Base-by-base conservation (phyloP, 37 sponge, comb jelly and placozoan species). In the Eunapius fragilis region DNA sequence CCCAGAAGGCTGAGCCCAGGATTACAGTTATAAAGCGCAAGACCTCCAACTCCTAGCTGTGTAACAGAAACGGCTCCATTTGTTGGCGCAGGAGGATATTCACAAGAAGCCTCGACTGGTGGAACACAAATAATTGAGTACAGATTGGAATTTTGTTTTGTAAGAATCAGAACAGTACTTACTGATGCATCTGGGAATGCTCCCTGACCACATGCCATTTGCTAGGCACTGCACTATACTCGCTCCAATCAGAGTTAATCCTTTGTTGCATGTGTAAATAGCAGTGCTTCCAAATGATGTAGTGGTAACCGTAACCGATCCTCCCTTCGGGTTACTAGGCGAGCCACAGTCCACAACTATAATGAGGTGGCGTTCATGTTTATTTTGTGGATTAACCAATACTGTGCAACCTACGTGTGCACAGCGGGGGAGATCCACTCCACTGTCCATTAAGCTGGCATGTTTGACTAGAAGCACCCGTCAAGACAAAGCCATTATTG, bases 241-340 rank as follows among this genome's bases (percentile, higher is more conserved):
- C 3, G n/a, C 82, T 74, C 88, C 88, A 49, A 32, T 69, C n/a
- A 82, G 69, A 25, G 25, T 37, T 49, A 79, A 84, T 72, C 87
- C 92, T 67, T n/a, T n/a, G 32, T 84, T 77, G 58, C 92, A 91
- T 71, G n/a, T 71, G 49, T 83, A 91, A 28, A 25, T 72, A 10
- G 87, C 87, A 28, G 36, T 22, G 26, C 49, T 22, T 28, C 30
- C 37, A 70, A 76, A 75, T 0, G 77, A 80, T 13, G 78, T 85
- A 2, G 37, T 70, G 30, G 86, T 24, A 37, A 78, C 31, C 0
- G 78, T 26, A 25, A 77, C 71, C 2, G 25, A 9, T 0, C 86
- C 86, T 69, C 78, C 78, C 25, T 49, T 10, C 10, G 86, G 86
- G 33, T 45, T 25, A 75, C 12, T n/a, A 0, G 75, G 48, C 35